Base-by-base conservation (phyloP, 2,888 invertebrate species). In the Elmis aenea region DNA sequence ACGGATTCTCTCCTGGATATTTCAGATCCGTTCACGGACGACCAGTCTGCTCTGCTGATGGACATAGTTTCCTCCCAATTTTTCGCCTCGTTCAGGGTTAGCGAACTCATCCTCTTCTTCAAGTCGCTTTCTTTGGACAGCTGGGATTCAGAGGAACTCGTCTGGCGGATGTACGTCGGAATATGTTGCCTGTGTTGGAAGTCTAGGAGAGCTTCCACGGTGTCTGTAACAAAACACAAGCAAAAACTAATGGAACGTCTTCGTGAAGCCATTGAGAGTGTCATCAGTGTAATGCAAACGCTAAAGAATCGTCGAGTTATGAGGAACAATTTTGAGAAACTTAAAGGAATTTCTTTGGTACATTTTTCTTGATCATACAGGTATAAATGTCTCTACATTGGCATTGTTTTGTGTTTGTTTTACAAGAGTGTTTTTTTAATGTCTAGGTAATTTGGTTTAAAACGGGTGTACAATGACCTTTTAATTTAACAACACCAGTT, bases 61-160 rank as follows among this genome's bases (percentile, higher is more conserved):
- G 25, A 26, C 5, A 37, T 22, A 10, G 24, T 13, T 8, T 74
- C 73, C 26, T 67, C 75, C 26, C 75, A 56, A 38, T 71, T 71
- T 51, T 72, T 57, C 66, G 70, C 62, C 16, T 75, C 63, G 39
- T 71, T 72, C 1, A 76, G 65, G 36, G 73, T 75, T 9, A 74
- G 61, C 1, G 73, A 73, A 45, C 73, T 73, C 38, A 74, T 58
- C 2, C 73, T 74, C 33, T 74, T 73, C 5, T 72, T 66, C 0
- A 76, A 58, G 32, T 64, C 25, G 37, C 48, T 34, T 52, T 55
- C 48, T 22, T 47, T 52, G 5, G 43, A 34, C n/a, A 42, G 26
- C 26, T 66, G 66, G 1, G 59, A 56, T 24, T 67, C 66, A 10
- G 56, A 57, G 15, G 64, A 55, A 48, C 66, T 67, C 2, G 58